Evolutionary conservation across 92 coral and sea anemone species (phyloP), one percentile per base, ranked within the genome.

Genomic region (Porites divaricata): DNA sequence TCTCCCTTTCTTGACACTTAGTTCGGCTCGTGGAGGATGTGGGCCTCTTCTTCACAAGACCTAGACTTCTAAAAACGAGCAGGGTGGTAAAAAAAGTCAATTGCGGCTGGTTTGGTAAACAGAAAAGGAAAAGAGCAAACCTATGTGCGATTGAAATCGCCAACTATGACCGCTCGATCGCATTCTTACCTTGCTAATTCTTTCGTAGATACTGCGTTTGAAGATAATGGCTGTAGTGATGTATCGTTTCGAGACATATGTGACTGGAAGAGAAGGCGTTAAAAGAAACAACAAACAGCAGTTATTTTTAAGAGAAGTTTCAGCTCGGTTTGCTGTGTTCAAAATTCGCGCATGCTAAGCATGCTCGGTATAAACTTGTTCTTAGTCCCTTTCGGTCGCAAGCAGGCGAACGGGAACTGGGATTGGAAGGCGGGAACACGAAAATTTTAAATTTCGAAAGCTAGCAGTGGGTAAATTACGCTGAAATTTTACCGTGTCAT

Each of bases 121-220:
- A 4, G 45, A 35, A 35, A 35, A 35, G 45, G 45, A 35, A 35
- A 35, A 35, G 45, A 35, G 45, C 5, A 35, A 25, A 28, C 14
- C 26, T 16, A 72, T 56, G 8, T n/a, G n/a, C 45, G 23, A 6
- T 0, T n/a, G 7, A 71, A 4, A 45, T 35, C 45, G 4, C 45
- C 45, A 1, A 35, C 45, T 35, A 35, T 35, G 45, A 35, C 45
- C 45, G 45, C 45, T 35, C 4, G 45, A 35, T 35, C 45, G 7
- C 45, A 6, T 6, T 22, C 45, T 82, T 82, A 88, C 92, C 88
- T 88, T 6, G 92, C 92, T 41, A 88, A 63, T 17, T 88, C 92
- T 70, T 88, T 88, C 14, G 92, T 78, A n/a, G 92, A 72, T 77
- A 72, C 17, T 26, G 68, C 65, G 65, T 81, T 74, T 70, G 85